phyloP scores from a whole-genome alignment of 2,797 vertebrate genomes.

The Enteromius afrohamiltoni region DNA sequence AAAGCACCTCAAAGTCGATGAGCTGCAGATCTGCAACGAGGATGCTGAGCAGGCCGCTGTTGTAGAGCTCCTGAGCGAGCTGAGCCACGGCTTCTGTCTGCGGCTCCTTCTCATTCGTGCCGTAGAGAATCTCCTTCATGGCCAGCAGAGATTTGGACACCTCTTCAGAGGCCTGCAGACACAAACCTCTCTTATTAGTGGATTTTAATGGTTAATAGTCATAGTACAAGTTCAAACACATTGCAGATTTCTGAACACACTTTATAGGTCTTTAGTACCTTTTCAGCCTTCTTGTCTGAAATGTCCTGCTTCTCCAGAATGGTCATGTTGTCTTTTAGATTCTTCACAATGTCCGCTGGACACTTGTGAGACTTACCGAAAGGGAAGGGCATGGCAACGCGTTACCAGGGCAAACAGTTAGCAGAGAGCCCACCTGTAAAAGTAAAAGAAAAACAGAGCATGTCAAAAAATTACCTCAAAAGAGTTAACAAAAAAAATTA shows the following conservation, averaged over 20 bases:
- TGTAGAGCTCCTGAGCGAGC: slow-evolving; percentile 95
- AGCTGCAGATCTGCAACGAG: slow-evolving; percentile 93
- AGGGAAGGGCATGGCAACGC: slow-evolving; percentile 88
- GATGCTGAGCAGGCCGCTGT: slow-evolving; percentile 92
- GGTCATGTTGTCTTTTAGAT: slow-evolving; percentile 95
- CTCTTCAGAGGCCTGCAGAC: slow-evolving; percentile 90
- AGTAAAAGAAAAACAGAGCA: background rate
- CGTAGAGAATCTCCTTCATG: slow-evolving; percentile 97
- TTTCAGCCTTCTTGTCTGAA: slow-evolving; percentile 97
- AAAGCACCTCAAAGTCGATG: slow-evolving; percentile 94
- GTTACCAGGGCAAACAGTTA: slow-evolving; percentile 68
- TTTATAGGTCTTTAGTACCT: slow-evolving; percentile 74
- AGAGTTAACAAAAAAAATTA: background rate
- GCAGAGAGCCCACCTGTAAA: slow-evolving; percentile 74
- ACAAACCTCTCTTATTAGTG: background rate
- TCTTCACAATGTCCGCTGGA: slow-evolving; percentile 97
- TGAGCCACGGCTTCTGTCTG: slow-evolving; percentile 97
- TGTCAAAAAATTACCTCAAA: background rate
- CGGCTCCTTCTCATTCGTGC: slow-evolving; percentile 95
- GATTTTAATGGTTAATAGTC: background rate
- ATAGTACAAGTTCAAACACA: background rate
- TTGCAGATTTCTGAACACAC: background rate
- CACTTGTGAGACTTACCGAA: slow-evolving; percentile 98
- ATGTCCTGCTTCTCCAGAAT: slow-evolving; percentile 97
- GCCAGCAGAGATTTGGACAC: slow-evolving; percentile 96